Percentiles rank a stretch among this genome's conserved stretches.
Evolutionary conservation across 2,113 vertebrate species (phyloP).

Genomic region (Centrocercus urophasianus): DNA sequence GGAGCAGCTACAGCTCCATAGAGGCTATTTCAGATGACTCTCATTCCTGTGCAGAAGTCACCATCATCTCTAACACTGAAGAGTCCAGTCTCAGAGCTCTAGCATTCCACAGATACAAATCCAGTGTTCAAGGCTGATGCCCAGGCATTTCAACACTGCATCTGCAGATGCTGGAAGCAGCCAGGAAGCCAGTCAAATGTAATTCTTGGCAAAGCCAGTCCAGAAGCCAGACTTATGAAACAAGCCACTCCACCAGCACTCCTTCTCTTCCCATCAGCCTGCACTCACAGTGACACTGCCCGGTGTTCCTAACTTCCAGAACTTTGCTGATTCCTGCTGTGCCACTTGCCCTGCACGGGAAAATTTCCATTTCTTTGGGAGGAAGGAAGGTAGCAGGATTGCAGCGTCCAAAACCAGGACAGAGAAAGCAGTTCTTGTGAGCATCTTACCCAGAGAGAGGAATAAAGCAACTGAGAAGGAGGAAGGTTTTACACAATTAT

Average conservation of each 20-base stretch:
- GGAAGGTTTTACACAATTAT: neutral
- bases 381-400: neutral
- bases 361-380: neutral
- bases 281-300: neutral
- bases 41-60: neutral
- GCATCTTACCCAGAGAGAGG: neutral
- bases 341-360: neutral
- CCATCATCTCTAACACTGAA: neutral
- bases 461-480: neutral
- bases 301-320: neutral
- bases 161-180: neutral
- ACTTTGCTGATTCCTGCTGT: neutral
- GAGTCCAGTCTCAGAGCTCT: neutral
- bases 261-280: neutral
- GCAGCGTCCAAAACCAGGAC: neutral
- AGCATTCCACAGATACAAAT: neutral
- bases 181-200: neutral
- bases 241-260: neutral
- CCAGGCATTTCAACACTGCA: neutral
- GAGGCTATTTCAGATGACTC: neutral
- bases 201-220: neutral
- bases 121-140: neutral
- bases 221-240: neutral
- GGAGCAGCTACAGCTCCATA: neutral
- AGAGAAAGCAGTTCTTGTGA: neutral